Percentiles rank a stretch among this genome's conserved stretches.
phyloP scores from a whole-genome alignment of 2,797 vertebrate genomes.

The Dallia pectoralis region DNA sequence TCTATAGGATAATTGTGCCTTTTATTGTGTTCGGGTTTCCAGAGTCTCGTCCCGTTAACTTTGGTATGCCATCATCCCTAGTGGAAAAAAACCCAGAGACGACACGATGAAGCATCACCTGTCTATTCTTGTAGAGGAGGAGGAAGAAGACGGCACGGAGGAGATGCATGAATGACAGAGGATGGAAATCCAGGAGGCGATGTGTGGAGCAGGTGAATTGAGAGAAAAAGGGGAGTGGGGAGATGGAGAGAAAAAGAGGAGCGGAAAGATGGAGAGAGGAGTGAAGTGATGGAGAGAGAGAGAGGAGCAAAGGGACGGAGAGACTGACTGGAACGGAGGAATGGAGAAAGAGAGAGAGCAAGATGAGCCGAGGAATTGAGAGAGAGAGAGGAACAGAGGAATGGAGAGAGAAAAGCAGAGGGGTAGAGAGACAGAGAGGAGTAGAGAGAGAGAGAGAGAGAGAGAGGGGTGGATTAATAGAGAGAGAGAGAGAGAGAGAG shows the following conservation, averaged over 20 bases:
- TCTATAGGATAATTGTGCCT: constrained; percentile 73
- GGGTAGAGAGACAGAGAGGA: too few relatives aligned
- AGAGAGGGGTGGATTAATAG: background rate
- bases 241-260: background rate
- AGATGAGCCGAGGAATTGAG: background rate
- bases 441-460: background rate
- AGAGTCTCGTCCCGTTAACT: constrained; percentile 66
- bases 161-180: background rate
- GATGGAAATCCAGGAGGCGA: background rate
- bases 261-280: background rate
- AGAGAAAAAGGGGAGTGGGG: too few relatives aligned
- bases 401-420: background rate
- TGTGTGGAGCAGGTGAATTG: background rate
- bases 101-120: background rate
- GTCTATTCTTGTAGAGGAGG: background rate
- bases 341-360: constrained; percentile 56
- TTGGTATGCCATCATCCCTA: background rate
- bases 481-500: constrained; percentile 42
- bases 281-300: too few relatives aligned
- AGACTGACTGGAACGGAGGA: too few relatives aligned
- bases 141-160: background rate
- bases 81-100: background rate
- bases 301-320: background rate
- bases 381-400: background rate
- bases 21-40: constrained; percentile 77